Base-by-base conservation (phyloP, 2,888 invertebrate species). In the Drosophila siamana region DNA sequence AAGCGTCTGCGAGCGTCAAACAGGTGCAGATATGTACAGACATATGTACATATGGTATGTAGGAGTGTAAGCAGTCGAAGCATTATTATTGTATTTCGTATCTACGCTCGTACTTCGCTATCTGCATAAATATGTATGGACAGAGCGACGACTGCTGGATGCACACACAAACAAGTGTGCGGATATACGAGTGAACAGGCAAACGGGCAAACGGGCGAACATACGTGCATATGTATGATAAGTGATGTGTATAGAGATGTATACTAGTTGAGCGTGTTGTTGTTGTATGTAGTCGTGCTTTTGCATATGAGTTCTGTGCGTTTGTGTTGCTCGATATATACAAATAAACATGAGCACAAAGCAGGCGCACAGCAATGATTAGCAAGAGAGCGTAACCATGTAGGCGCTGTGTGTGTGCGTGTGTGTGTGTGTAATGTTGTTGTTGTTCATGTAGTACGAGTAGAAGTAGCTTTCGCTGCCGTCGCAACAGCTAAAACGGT, bases 261-360 rank as follows among this genome's bases (percentile, higher is more conserved):
- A 22, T 41, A 55, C 8, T 26, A 19, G 19, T 16, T 28, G 19
- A 52, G 16, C 30, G 24, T 59, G 54, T 38, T 43, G 56, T 41
- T 73, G 41, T 38, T 69, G 65, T 75, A 57, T 64, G 65, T 68
- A 50, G 40, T 54, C 30, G 43, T 19, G 13, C 11, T 72, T 86
- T 86, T 85, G 75, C 80, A 78, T 77, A 80, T 78, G 71, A 64
- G 68, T 65, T 69, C 71, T 68, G 80, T 85, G 85, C 78, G 83
- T 80, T 80, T 89, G 90, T 85, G 81, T 88, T 82, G 85, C 83
- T 78, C 87, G 84, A 87, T 88, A 88, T 87, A 88, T 87, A 89
- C 85, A 89, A 88, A 87, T 85, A 87, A 85, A 87, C 89, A 89
- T 88, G 87, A 85, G 82, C 76, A 68, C 64, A 68, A 75, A 89